Evolutionary conservation across 2,797 vertebrate species (phyloP), one percentile per base, ranked within the genome.

Genomic region (Decapterus maruadsi): DNA sequence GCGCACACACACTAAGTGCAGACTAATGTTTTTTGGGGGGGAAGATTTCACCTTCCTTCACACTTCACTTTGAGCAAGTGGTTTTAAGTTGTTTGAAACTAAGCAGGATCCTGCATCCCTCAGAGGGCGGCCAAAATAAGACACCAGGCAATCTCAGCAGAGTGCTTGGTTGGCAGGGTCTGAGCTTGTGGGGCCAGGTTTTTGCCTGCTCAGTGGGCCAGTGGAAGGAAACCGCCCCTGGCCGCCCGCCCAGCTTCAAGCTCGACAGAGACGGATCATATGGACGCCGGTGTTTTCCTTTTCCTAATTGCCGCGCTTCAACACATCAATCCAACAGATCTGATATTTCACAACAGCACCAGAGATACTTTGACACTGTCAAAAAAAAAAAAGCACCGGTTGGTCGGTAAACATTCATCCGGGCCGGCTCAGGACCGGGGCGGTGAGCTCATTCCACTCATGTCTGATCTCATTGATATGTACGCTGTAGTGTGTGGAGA

Each of bases 241-340:
- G 90, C 89, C 60, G 59, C 46, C 77, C 73, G 90, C 90, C 89
- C 87, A 68, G 87, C 87, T 78, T 87, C 80, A 81, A 79, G 85
- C 82, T 75, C 81, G 77, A 89, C 90, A 89, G 78, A 93, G 91
- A 94, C 65, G 38, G 87, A 93, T 93, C 92, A 77, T 89, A 88
- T 91, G 78, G 87, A 89, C 53, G 55, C 69, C 75, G 56, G 78
- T 80, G 84, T 89, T 90, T 90, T 81, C 72, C 56, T 75, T 73
- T 74, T 74, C 72, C 78, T 84, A 85, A 88, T 89, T 81, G 84
- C 78, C 57, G 58, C 66, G 72, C 77, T 82, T 83, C 70, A 77
- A 75, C 80, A 72, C 84, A 80, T 89, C 88, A 87, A 73, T 88
- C 80, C 72, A 48, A 61, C 43, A 59, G 62, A 87, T 64, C 45